Base-by-base conservation (phyloP, 2,113 vertebrate species). In the Propithecus coquereli region DNA sequence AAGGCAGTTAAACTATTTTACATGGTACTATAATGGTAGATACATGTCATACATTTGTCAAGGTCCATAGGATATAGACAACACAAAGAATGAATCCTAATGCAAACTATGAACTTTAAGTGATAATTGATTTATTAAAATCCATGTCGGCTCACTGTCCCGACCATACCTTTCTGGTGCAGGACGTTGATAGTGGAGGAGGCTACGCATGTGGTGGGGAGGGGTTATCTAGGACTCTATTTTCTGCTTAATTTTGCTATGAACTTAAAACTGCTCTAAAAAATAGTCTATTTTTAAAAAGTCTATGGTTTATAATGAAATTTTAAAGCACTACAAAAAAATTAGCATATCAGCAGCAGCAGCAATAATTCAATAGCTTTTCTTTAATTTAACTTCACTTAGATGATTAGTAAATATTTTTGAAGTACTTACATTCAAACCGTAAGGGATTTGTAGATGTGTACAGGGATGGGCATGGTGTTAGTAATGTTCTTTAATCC, bases 401-500 rank as follows among this genome's bases (percentile, higher is more conserved):
- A 68, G 27, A 80, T 66, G n/a, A 85, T 79, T 40, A 70, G 84
- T 70, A 25, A 40, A n/a, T 40, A 82, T 50, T 73, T 84, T 30
- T 92, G n/a, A 92, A 37, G 20, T 17, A 73, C 30, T 77, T 43
- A 14, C 2, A 47, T 87, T 86, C 22, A 94, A 91, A 94, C 43
- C 34, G 5, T 23, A 83, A 65, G 87, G 74, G 30, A 79, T 54
- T 95, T 92, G 50, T 27, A 73, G 71, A 70, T 66, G 40, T 57
- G 47, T 66, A 34, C 37, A 87, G 30, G 1, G n/a, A 79, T 47
- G 43, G 50, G 2, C 73, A 87, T 45, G 23, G 73, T 71, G 91
- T 98, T 96, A 96, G 83, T 73, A 79, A 73, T 43, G 34, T 94
- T 68, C 9, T 76, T 94, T 97, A 96, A 96, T 91, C 96, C 91